Base-by-base conservation (phyloP, 2,797 vertebrate genomes). In the Poecilia velifera region DNA sequence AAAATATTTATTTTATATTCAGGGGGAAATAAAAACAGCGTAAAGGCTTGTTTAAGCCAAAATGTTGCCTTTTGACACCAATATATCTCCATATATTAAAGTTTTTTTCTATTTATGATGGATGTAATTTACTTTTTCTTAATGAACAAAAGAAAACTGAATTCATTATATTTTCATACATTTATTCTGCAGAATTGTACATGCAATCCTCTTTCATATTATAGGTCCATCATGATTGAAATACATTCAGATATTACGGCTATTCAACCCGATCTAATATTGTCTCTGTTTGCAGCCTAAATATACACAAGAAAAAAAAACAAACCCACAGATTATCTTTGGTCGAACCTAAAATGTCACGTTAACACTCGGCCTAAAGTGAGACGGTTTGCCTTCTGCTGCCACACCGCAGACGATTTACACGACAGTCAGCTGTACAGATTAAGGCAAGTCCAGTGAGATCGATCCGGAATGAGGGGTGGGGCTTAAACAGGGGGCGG, bases 401-500 rank as follows among this genome's bases (percentile, higher is more conserved):
- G 89, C 83, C 86, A 68, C 20, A 43, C 72, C 74, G 87, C 12
- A 74, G 77, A 72, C 57, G 68, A 16, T 83, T 90, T 76, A 84
- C 85, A 87, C 82, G 87, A 90, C 90, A 78, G 80, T 80, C 73
- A 34, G 68, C 88, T 91, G 84, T 87, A 90, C 89, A 93, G 89
- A 92, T 95, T 95, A 96, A 96, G 94, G 95, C 95, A 93, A 93
- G 88, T 95, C 84, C 84, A 90, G 92, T 93, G 90, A 88, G 89
- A 79, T 87, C 73, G 84, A 88, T 89, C 82, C 1, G 86, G 84
- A 84, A 66, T 39, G 74, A 74, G 82, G 81, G 72, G 68, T 13
- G 71, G 45, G 72, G 41, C 34, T 71, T 62, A 75, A 82, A 90
- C 71, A 49, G 49, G 82, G 49, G 45, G 68, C 51, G 51, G 82